phyloP scores from a whole-genome alignment of 2,888 invertebrate species.

The Thymelicus sylvestris region DNA sequence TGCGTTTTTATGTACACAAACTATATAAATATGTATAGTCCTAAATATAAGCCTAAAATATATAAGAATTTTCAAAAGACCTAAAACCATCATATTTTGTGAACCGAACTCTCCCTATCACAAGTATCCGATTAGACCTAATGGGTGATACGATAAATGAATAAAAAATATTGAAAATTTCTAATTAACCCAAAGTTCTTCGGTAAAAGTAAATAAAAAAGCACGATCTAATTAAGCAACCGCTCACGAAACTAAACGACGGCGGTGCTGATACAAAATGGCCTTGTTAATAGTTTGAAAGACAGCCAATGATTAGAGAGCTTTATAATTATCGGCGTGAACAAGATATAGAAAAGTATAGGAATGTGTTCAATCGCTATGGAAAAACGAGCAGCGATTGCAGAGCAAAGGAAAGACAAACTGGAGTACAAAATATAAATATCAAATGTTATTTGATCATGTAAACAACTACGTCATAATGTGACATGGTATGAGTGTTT shows the following conservation, averaged over 20 bases:
- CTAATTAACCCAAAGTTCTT: slow-evolving; percentile 2
- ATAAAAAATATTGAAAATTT: background rate
- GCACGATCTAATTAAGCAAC: background rate
- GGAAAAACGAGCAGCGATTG: background rate
- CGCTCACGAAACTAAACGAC: background rate
- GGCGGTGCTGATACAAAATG: slow-evolving; percentile 6
- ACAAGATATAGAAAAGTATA: slow-evolving; percentile 18
- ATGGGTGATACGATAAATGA: background rate
- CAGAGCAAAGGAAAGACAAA: no score
- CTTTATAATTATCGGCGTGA: slow-evolving; percentile 22
- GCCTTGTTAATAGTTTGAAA: slow-evolving; percentile 23
- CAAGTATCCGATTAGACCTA: background rate
- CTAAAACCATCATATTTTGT: no score
- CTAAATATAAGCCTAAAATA: no score
- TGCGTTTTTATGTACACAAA: no score
- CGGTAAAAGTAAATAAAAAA: background rate
- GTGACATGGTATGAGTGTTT: no score
- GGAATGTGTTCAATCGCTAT: slow-evolving; percentile 3
- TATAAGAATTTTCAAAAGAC: no score
- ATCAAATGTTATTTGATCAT: no score
- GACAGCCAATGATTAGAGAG: slow-evolving; percentile 18
- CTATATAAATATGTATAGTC: no score
- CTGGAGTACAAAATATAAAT: no score
- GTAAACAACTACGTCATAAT: no score
- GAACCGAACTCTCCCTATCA: background rate